Conservation (phyloP, 2,888 invertebrate species). For the Dysmachus trigonus region DNA sequence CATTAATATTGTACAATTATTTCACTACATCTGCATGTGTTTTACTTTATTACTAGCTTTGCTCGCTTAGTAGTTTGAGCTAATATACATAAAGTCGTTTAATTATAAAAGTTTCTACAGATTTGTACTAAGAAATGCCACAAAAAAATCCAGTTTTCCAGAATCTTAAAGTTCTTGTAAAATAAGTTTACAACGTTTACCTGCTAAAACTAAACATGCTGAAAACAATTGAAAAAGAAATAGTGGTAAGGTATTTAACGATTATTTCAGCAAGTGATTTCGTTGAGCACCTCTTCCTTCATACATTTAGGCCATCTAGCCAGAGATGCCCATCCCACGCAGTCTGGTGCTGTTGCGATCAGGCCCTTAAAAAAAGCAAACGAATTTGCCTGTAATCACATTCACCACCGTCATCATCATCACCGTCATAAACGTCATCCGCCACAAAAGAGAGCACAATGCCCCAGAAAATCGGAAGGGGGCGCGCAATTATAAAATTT, state of each 20-base stretch:
- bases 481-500: constrained; percentile 48
- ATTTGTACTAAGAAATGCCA: no score
- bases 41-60: no score
- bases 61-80: no score
- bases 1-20: no score
- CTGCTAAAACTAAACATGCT: background rate
- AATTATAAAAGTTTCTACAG: no score
- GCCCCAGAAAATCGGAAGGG: constrained; percentile 37
- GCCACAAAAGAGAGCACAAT: constrained; percentile 8
- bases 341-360: background rate
- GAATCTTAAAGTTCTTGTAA: background rate
- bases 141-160: background rate
- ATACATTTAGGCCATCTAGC: background rate
- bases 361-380: background rate
- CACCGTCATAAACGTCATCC: background rate
- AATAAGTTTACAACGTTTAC: background rate
- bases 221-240: background rate
- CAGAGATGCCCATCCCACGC: background rate
- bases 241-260: background rate
- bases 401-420: background rate
- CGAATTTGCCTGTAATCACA: background rate
- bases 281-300: background rate
- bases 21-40: no score
- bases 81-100: no score
- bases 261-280: background rate